phyloP scores from a whole-genome alignment of 2,888 invertebrate genomes.

The Cephus spinipes region DNA sequence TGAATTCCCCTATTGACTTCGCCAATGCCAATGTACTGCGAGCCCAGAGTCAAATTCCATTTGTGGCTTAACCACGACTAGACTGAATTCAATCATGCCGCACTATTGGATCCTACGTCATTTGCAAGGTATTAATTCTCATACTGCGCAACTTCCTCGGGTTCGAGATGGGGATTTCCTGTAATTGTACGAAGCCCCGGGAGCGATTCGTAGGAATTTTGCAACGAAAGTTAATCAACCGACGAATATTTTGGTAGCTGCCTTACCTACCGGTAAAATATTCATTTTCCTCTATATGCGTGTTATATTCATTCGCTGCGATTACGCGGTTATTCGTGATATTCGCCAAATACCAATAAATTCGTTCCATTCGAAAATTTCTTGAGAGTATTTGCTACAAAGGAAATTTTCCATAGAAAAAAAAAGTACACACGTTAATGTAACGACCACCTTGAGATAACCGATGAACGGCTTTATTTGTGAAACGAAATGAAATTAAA shows the following conservation, averaged over 20 bases:
- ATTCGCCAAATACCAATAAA: too few relatives aligned
- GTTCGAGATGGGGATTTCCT: not conserved
- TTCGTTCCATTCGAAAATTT: too few relatives aligned
- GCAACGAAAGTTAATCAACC: not conserved
- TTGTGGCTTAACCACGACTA: not conserved
- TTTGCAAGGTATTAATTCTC: not conserved
- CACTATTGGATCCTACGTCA: not conserved
- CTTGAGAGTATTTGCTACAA: too few relatives aligned
- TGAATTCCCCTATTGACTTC: not conserved
- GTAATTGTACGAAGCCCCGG: not conserved
- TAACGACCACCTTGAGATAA: not conserved
- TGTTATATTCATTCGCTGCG: too few relatives aligned
- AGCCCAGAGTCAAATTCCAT: not conserved
- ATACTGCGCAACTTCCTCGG: not conserved
- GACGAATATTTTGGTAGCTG: not conserved
- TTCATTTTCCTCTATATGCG: not conserved
- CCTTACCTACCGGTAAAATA: not conserved
- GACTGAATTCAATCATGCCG: not conserved
- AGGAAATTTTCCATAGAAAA: too few relatives aligned
- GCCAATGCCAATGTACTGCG: not conserved
- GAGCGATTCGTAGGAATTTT: not conserved
- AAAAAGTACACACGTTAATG: not conserved
- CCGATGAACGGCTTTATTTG: not conserved
- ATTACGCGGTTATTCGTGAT: too few relatives aligned
- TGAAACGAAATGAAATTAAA: not conserved